Percentiles rank a stretch among this genome's conserved stretches.
Evolutionary conservation across 1,140 invertebrate genomes (phyloP).

Genomic region (Drosophila truncata): DNA sequence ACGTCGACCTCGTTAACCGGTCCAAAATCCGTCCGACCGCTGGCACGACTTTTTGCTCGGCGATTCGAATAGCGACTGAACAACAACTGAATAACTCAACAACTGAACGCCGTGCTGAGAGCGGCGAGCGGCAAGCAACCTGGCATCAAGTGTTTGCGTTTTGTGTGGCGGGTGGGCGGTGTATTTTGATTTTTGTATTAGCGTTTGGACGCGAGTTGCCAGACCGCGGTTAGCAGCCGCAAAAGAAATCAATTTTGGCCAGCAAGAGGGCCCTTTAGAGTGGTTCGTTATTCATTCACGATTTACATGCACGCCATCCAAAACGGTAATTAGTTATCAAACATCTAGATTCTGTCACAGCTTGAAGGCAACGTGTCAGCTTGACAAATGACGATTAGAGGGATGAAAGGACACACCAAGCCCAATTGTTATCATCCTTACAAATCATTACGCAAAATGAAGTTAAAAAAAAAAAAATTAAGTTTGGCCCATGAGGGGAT

Average conservation of each 20-base stretch:
- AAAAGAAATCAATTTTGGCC: slow-evolving; percentile 46
- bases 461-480: slow-evolving; percentile 8
- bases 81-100: slow-evolving; percentile 22
- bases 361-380: slow-evolving; percentile 23
- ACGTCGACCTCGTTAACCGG: slow-evolving; percentile 62
- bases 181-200: slow-evolving; percentile 38
- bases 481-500: slow-evolving; percentile 85
- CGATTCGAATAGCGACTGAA: slow-evolving; percentile 42
- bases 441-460: not conserved
- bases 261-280: slow-evolving; percentile 1
- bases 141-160: slow-evolving; percentile 45
- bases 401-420: slow-evolving; percentile 21
- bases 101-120: slow-evolving; percentile 16
- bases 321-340: slow-evolving; percentile 42
- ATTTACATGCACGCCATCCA: slow-evolving; percentile 29
- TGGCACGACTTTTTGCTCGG: slow-evolving; percentile 42
- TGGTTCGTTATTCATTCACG: slow-evolving; percentile 2
- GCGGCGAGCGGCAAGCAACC: slow-evolving; percentile 21
- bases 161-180: slow-evolving; percentile 14
- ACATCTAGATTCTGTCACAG: slow-evolving; percentile 28
- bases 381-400: slow-evolving; percentile 35
- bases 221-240: not conserved
- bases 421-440: not conserved
- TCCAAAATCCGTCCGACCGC: slow-evolving; percentile 30
- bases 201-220: slow-evolving; percentile 5